These are phyloP conservation scores for Alca torda DNA, from an alignment of 2,797 vertebrate genomes.

Conservation along the genomic window DNA sequence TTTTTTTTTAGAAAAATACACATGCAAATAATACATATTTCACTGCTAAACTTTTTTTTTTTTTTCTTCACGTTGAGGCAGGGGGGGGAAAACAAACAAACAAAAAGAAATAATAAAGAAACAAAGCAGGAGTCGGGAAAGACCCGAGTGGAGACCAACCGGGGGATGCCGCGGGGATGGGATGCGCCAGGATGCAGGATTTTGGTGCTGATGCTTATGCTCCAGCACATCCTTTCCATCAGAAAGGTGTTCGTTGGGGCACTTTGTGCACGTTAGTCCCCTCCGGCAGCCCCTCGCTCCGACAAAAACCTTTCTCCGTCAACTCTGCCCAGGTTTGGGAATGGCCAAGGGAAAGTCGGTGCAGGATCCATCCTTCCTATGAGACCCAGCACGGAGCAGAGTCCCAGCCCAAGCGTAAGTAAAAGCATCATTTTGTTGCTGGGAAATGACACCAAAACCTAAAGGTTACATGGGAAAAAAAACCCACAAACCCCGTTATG, in stretches of 20 bases:
- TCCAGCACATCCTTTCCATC: not conserved
- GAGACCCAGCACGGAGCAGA: accelerated
- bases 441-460: not conserved
- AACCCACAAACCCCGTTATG: not conserved
- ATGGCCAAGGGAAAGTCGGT: not conserved
- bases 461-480: not conserved
- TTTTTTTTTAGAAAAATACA: slow-evolving; percentile 34
- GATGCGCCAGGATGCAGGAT: not conserved
- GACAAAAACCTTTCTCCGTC: not conserved
- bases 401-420: not conserved
- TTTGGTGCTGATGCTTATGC: not conserved
- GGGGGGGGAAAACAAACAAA: not conserved
- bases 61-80: not conserved
- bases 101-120: not conserved
- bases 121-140: not conserved
- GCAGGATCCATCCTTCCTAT: not conserved
- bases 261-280: not conserved
- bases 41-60: not conserved
- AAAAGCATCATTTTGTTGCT: not conserved
- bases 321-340: not conserved
- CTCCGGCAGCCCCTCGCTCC: not conserved
- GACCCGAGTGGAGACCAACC: not conserved
- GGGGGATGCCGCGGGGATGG: not conserved
- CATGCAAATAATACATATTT: not conserved
- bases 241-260: accelerated